Percentiles rank a stretch among this genome's conserved stretches.
Conservation (phyloP, 2,797 vertebrate genomes). For the Phrynocephalus vlangalii region DNA sequence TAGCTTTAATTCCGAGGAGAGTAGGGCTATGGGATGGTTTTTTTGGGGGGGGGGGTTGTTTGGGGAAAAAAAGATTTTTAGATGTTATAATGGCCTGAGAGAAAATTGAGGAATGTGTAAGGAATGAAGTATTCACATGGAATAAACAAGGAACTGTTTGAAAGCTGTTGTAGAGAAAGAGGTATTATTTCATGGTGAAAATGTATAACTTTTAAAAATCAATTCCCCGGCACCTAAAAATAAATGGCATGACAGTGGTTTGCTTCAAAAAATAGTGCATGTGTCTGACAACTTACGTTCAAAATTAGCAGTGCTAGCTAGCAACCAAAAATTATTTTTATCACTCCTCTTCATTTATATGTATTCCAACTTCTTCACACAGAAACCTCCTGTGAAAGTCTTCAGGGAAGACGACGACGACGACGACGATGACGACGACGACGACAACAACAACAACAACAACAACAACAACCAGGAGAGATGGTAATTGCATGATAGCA, state of each 20-base stretch:
- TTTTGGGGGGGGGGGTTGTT: neutral
- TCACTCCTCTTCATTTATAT: conserved; percentile 15
- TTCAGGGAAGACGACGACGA: neutral
- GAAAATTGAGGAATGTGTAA: neutral
- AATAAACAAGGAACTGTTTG: neutral
- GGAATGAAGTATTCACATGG: neutral
- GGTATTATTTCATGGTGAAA: neutral
- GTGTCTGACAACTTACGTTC: neutral
- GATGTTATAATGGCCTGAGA: no score
- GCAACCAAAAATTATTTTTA: neutral
- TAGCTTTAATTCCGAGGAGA: neutral
- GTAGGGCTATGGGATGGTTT: neutral
- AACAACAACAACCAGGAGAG: neutral
- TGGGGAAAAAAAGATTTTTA: neutral
- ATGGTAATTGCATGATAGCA: neutral
- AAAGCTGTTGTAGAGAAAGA: neutral
- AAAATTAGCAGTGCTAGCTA: neutral
- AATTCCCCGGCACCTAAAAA: neutral
- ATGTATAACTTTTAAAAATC: neutral
- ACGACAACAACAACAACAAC: neutral
- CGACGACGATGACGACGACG: neutral
- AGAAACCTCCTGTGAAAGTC: conserved; percentile 7
- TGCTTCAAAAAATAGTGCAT: neutral
- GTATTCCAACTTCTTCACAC: conserved; percentile 17
- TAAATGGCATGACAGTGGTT: neutral